These are phyloP conservation scores for Neomorphus geoffroyi DNA, from an alignment of 2,797 vertebrate genomes.

Conservation along the genomic window DNA sequence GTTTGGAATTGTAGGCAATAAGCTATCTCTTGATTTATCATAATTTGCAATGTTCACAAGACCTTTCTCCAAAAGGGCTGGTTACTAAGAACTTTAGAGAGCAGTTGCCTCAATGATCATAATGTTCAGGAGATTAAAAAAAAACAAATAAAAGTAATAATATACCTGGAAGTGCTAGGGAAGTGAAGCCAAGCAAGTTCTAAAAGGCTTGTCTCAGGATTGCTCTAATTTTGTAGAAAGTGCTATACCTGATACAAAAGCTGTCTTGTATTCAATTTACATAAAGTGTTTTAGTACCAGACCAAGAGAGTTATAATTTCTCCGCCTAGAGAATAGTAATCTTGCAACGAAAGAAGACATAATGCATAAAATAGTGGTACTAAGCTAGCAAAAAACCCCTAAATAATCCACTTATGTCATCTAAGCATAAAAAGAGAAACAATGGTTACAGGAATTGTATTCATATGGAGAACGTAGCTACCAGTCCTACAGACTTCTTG, in stretches of 20 bases:
- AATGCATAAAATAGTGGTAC: neutral
- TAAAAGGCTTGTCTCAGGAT: constrained; percentile 26
- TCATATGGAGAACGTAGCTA: neutral
- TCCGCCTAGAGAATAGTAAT: neutral
- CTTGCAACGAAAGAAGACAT: neutral
- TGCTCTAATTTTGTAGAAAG: constrained; percentile 48
- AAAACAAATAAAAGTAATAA: constrained; percentile 2
- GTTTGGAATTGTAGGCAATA: neutral
- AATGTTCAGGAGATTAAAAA: constrained; percentile 10
- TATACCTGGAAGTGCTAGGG: neutral
- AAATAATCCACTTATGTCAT: constrained; percentile 17
- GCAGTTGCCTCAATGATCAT: neutral
- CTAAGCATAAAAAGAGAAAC: neutral
- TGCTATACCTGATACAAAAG: constrained; percentile 8
- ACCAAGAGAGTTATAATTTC: constrained; percentile 26
- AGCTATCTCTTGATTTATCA: neutral
- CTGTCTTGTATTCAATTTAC: constrained; percentile 37
- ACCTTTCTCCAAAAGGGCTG: neutral
- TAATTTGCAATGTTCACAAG: neutral
- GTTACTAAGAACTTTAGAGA: neutral
- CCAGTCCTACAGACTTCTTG: neutral
- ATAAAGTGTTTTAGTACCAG: constrained; percentile 4
- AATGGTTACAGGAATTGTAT: neutral
- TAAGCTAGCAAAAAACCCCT: neutral
- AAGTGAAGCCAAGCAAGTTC: constrained; percentile 35